These are phyloP conservation scores for Ectobius pallidus DNA, from an alignment of 2,888 invertebrate species.

Conservation along the genomic window DNA sequence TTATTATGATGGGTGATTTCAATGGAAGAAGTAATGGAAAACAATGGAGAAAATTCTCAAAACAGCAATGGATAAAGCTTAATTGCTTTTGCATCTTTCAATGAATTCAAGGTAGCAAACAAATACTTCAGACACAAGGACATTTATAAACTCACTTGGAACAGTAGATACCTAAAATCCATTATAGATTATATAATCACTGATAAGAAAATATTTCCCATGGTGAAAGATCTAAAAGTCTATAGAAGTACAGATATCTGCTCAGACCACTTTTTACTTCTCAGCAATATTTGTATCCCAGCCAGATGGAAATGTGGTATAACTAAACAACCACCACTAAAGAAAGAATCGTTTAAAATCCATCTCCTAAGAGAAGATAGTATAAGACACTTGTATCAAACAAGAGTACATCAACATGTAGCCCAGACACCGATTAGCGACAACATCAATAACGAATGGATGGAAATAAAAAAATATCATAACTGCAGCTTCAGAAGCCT, in stretches of 20 bases:
- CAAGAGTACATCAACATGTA: no score
- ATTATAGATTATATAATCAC: background rate
- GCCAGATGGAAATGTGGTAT: no score
- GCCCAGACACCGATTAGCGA: no score
- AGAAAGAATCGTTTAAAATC: no score
- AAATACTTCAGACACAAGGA: conserved; percentile 1
- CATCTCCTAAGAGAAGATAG: no score
- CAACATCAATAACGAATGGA: no score
- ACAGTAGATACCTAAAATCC: background rate
- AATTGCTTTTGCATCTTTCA: background rate
- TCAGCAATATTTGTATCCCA: no score
- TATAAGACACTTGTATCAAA: no score
- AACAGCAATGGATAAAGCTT: background rate
- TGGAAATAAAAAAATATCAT: no score
- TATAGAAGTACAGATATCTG: background rate
- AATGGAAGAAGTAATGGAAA: background rate
- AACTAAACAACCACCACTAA: no score
- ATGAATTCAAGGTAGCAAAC: background rate
- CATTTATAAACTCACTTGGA: background rate
- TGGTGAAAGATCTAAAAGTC: background rate
- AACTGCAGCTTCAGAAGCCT: no score
- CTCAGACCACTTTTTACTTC: background rate
- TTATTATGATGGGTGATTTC: background rate
- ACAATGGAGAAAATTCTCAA: background rate
- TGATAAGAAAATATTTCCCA: background rate